Percentiles rank a stretch among this genome's conserved stretches.
Evolutionary conservation across 2,797 vertebrate species (phyloP).

Genomic region (Nannoperca obscura): DNA sequence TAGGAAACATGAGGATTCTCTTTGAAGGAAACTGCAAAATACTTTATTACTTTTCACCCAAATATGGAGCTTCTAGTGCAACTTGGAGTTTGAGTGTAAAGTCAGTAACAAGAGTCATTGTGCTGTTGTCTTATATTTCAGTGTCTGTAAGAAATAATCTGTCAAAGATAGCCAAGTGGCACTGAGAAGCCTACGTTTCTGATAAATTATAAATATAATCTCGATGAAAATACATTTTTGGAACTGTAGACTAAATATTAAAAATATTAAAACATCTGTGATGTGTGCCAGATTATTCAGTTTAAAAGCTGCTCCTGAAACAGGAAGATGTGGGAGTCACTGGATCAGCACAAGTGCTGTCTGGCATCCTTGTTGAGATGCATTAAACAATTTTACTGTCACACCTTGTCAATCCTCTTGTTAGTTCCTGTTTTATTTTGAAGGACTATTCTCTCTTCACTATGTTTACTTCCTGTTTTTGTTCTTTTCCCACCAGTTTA

Average conservation of each 20-base stretch:
- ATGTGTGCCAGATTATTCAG: constrained; percentile 34
- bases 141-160: constrained; percentile 13
- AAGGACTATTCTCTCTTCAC: too few species aligned
- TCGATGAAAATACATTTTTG: constrained; percentile 23
- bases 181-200: constrained; percentile 14
- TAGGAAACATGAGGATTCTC: constrained; percentile 22
- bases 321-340: constrained; percentile 12
- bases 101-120: constrained; percentile 68
- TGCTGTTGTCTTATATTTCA: constrained; percentile 34
- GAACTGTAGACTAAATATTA: constrained; percentile 41
- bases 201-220: constrained; percentile 31
- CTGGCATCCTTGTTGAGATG: constrained; percentile 6
- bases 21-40: constrained; percentile 48
- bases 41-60: constrained; percentile 61
- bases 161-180: constrained; percentile 10
- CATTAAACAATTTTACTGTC: not conserved
- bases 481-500: too few species aligned
- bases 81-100: constrained; percentile 34
- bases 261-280: too few species aligned
- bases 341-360: constrained; percentile 8
- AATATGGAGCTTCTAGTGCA: constrained; percentile 35
- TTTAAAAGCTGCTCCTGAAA: constrained; percentile 38
- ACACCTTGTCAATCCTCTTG: too few species aligned
- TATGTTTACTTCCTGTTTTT: too few species aligned
- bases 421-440: too few species aligned